These are phyloP conservation scores for Gadus macrocephalus DNA, from an alignment of 2,113 vertebrate genomes.

Conservation along the genomic window DNA sequence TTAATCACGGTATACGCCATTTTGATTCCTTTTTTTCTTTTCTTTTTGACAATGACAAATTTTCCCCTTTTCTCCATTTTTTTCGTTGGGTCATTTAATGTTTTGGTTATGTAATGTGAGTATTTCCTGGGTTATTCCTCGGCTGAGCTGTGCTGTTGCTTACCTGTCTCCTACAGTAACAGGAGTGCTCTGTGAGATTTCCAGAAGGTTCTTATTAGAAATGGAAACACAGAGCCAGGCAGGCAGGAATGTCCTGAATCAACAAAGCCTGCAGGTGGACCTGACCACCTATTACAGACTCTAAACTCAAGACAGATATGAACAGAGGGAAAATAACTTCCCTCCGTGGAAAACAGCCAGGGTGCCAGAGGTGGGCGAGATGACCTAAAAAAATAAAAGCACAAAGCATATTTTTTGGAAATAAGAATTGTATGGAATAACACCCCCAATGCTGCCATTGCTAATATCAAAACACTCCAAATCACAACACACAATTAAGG, in stretches of 20 bases:
- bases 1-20: not conserved
- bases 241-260: constrained; percentile 52
- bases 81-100: not conserved
- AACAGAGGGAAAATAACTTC: constrained; percentile 32
- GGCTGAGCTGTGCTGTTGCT: not conserved
- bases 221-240: constrained; percentile 47
- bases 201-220: constrained; percentile 60
- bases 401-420: not conserved
- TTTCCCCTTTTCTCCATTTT: not conserved
- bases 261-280: constrained; percentile 57
- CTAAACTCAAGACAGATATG: constrained; percentile 67
- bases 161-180: constrained; percentile 3
- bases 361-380: not conserved
- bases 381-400: not conserved
- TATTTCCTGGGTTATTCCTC: not conserved
- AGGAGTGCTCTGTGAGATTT: not conserved
- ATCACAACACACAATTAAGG: not conserved
- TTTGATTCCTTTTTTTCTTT: not conserved
- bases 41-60: not conserved
- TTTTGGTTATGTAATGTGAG: not conserved
- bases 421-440: not conserved
- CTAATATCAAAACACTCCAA: not conserved
- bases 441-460: not conserved
- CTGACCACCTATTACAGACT: constrained; percentile 42
- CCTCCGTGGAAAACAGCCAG: constrained; percentile 8